A percentile compares a stretch with the other conserved stretches of the same genome.
These are phyloP conservation scores for Acanthacorydalis orientalis DNA, from an alignment of 2,888 invertebrate genomes.

Conservation along the genomic window DNA sequence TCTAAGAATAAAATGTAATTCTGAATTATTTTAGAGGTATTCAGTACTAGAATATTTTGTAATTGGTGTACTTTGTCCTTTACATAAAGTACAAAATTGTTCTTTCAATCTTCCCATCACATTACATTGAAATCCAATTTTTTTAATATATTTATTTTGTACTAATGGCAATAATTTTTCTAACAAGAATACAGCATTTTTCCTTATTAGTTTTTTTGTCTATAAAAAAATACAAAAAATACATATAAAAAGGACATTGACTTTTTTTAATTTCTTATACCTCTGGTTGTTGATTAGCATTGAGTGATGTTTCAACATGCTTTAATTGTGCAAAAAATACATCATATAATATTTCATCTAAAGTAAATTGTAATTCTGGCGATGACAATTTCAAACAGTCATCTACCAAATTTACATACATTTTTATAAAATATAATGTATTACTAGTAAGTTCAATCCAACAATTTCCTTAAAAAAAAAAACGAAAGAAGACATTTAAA, in stretches of 20 bases:
- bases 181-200: conserved; percentile 54
- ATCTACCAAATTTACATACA: conserved; percentile 54
- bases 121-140: conserved; percentile 39
- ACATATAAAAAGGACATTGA: conserved; percentile 1
- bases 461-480: conserved; percentile 33
- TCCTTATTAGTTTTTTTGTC: conserved; percentile 33
- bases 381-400: conserved; percentile 61
- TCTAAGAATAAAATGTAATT: background rate
- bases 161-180: conserved; percentile 45
- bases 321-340: conserved; percentile 60
- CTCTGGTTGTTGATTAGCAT: conserved; percentile 34
- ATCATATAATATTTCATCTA: conserved; percentile 54
- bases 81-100: conserved; percentile 34
- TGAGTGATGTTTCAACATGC: conserved; percentile 38
- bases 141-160: conserved; percentile 41
- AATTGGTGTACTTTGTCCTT: conserved; percentile 39
- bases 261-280: conserved; percentile 12
- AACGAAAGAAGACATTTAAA: background rate
- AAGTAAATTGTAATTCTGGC: conserved; percentile 52
- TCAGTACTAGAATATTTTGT: conserved; percentile 52
- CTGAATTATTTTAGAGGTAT: conserved; percentile 31
- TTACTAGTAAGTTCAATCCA: conserved; percentile 66
- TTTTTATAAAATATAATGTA: conserved; percentile 63
- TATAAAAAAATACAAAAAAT: conserved; percentile 13
- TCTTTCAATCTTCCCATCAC: conserved; percentile 32